Evolutionary conservation across 1,140 invertebrate species (phyloP), one percentile per base, ranked within the genome.

Genomic region (Bombus confusus): DNA sequence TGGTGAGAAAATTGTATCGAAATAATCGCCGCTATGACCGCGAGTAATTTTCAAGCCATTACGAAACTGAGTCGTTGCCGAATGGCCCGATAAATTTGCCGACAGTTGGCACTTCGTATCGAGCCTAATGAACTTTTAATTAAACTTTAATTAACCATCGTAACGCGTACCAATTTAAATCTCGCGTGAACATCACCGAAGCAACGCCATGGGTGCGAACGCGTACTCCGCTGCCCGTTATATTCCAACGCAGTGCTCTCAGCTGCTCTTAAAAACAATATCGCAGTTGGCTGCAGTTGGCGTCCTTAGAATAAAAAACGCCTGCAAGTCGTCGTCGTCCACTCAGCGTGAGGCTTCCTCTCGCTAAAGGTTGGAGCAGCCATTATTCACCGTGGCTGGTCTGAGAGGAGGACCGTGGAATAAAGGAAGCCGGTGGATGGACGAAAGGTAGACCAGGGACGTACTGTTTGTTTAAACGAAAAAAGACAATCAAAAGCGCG

Each of bases 381-480:
- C 89, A 87, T 90, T 90, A 90, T 90, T 90, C 88, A 79, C 85
- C 52, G 76, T 59, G 71, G 86, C 41, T 34, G 59, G 37, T 37
- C 43, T 57, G 88, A 87, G 77, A 86, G 82, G 37, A 64, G 69
- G 71, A 57, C 43, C 57, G 13, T n/a, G 62, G 81, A 82, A 90
- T 90, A 85, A 90, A 87, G 86, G 80, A 90, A 84, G 79, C 86
- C 74, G 69, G 68, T 71, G 82, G 72, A 83, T 79, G 78, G 76
- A 82, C 86, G 79, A 87, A 90, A 90, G 86, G 82, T 87, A 83
- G 88, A 79, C 88, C 83, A 77, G 62, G 79, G 86, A 71, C 83
- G 68, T 71, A 57, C 57, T 87, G 83, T 86, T 90, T 90, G 78
- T 90, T 87, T 80, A 75, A 75, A 73, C n/a, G 87, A 82, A 82